Base-by-base conservation (phyloP, 1,140 invertebrate genomes). In the Probaryconus sp. region DNA sequence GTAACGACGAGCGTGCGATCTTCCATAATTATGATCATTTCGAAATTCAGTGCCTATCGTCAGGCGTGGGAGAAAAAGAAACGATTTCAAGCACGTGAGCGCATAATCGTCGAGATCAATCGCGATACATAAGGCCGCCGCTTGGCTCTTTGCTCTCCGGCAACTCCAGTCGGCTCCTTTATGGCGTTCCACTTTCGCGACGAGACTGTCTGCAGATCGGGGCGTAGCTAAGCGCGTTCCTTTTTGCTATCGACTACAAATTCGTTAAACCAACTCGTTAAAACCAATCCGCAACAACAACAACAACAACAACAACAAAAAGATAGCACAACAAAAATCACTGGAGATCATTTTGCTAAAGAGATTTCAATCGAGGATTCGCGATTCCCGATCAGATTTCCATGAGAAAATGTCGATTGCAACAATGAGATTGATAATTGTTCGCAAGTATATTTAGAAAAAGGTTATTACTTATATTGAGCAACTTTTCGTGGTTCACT, bases 151-250 rank as follows among this genome's bases (percentile, higher is more conserved):
- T 40, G 7, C 58, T 56, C 55, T 68, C 67, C 24, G 42, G 68
- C 75, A 77, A n/a, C n/a, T n/a, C n/a, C n/a, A 70, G 76, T 82
- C 78, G 83, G 83, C 83, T 85, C 77, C 81, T 86, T 86, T 84
- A 84, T 83, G 84, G 81, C 84, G 86, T 87, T 87, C 86, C 81
- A 87, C 86, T 87, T 87, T 87, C 85, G 84, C 80, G 84, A 85
- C 82, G 82, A 85, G 81, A 67, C 79, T 78, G 76, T 73, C 72
- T 70, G 3, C 21, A 43, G 81, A 85, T 85, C 83, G 78, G 84
- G 84, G 84, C 83, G 84, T 86, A 84, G 85, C 83, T 81, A 56
- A 50, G 20, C 18, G 48, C 60, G 43, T 20, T 30, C 26, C 35
- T 38, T 37, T 56, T 56, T 50, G 21, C n/a, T 21, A 35, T 14